A percentile compares a stretch with the other conserved stretches of the same genome.
These are phyloP conservation scores for Laticauda laticaudata DNA, from an alignment of 2,113 vertebrate species.

Conservation along the genomic window DNA sequence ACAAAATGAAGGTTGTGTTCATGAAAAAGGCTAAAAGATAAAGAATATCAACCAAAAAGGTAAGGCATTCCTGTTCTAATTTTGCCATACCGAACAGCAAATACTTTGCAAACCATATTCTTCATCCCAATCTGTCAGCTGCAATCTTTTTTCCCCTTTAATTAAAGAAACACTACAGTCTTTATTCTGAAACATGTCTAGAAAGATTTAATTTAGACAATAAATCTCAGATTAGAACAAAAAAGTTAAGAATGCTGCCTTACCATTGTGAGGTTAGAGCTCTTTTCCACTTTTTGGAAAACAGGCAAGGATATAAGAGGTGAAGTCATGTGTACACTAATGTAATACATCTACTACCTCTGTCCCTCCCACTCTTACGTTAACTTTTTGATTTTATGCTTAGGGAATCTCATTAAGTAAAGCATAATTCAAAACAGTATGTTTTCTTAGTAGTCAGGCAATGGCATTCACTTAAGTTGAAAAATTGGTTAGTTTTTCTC, in stretches of 20 bases:
- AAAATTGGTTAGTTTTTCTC: conserved; percentile 58
- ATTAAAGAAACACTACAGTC: conserved; percentile 17
- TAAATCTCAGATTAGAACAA: conserved; percentile 23
- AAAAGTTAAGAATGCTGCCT: conserved; percentile 55
- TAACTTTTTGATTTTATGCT: conserved; percentile 49
- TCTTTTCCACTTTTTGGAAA: conserved; percentile 59
- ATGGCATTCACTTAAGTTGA: conserved; percentile 41
- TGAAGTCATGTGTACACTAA: conserved; percentile 52
- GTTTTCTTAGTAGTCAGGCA: conserved; percentile 58
- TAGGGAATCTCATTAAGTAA: conserved; percentile 34
- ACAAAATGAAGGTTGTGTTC: conserved; percentile 23
- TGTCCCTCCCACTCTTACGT: conserved; percentile 61
- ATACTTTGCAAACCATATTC: conserved; percentile 52
- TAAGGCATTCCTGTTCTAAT: conserved; percentile 60
- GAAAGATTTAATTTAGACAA: conserved; percentile 12
- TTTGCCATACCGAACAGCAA: conserved; percentile 60
- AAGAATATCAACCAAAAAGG: conserved; percentile 42
- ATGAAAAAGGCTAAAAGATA: conserved; percentile 26
- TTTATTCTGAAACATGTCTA: neutral
- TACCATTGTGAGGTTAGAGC: conserved; percentile 72
- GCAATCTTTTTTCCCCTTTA: conserved; percentile 8
- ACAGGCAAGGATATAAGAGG: conserved; percentile 50
- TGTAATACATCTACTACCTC: conserved; percentile 49
- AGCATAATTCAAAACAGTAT: conserved; percentile 56
- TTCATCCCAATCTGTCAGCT: conserved; percentile 50